phyloP scores from a whole-genome alignment of 2,113 vertebrate genomes.

The Bubalus kerabau region DNA sequence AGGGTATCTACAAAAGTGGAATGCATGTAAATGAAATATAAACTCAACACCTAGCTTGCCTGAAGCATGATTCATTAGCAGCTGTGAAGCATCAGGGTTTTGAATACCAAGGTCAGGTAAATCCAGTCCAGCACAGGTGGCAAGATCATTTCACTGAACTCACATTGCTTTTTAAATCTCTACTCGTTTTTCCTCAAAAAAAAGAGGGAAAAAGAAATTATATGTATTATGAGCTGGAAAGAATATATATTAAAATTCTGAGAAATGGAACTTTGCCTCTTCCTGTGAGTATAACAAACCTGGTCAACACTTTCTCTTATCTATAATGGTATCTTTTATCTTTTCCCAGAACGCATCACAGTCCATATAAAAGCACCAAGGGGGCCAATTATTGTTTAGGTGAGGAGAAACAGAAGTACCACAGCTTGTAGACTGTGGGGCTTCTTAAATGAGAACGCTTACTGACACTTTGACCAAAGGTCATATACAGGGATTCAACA shows the following conservation, averaged over 20 bases:
- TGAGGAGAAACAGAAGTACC: constrained; percentile 71
- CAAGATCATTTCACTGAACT: neutral
- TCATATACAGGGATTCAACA: neutral
- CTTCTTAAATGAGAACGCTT: constrained; percentile 18
- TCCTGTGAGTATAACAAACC: neutral
- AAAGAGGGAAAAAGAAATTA: neutral
- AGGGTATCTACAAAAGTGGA: neutral
- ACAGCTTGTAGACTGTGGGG: constrained; percentile 17
- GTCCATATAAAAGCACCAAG: constrained; percentile 83
- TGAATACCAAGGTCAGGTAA: too few species aligned
- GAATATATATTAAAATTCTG: neutral
- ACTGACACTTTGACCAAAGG: constrained; percentile 45
- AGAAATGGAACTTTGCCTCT: neutral
- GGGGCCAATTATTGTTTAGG: constrained; percentile 83
- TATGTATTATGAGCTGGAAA: neutral
- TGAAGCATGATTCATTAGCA: neutral
- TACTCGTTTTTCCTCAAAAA: neutral
- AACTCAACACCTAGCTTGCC: neutral
- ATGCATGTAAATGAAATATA: neutral
- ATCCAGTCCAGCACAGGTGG: too few species aligned
- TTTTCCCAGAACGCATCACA: constrained; percentile 81
- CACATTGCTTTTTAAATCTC: neutral
- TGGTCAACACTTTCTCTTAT: neutral
- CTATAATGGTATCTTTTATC: neutral
- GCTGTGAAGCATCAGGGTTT: neutral